A percentile compares a stretch with the other conserved stretches of the same genome.
These are phyloP conservation scores for Temnothorax curvispinosus DNA, from an alignment of 1,140 invertebrate genomes.

Conservation along the genomic window DNA sequence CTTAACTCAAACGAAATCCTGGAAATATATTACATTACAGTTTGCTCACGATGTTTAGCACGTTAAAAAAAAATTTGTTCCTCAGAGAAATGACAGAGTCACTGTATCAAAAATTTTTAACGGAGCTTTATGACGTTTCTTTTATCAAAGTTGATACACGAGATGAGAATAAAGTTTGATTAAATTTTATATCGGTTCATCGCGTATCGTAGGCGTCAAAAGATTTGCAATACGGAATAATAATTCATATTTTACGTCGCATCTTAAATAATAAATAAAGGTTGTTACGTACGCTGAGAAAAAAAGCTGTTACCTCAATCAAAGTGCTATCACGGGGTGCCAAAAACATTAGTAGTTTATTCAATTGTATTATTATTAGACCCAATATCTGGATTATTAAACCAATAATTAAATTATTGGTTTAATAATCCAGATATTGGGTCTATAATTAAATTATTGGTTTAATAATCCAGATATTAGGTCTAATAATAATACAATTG, in stretches of 20 bases:
- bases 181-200: conserved; percentile 19
- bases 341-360: too few species aligned
- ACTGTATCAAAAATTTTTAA: conserved; percentile 10
- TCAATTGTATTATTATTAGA: too few species aligned
- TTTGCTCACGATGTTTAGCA: neutral
- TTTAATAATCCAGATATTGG: too few species aligned
- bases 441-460: too few species aligned
- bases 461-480: too few species aligned
- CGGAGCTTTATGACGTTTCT: neutral
- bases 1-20: neutral
- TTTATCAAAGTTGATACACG: conserved; percentile 6
- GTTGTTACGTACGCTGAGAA: too few species aligned
- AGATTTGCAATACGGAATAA: neutral
- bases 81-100: neutral
- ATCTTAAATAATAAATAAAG: neutral
- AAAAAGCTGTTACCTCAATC: too few species aligned
- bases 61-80: conserved; percentile 4
- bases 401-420: too few species aligned
- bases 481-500: too few species aligned
- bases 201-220: neutral
- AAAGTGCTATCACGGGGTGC: too few species aligned
- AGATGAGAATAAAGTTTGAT: conserved; percentile 17
- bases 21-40: conserved; percentile 25
- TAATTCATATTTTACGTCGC: neutral
- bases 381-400: too few species aligned